Evolutionary conservation across 2,113 vertebrate species (phyloP).

Genomic region (Madoqua kirkii): DNA sequence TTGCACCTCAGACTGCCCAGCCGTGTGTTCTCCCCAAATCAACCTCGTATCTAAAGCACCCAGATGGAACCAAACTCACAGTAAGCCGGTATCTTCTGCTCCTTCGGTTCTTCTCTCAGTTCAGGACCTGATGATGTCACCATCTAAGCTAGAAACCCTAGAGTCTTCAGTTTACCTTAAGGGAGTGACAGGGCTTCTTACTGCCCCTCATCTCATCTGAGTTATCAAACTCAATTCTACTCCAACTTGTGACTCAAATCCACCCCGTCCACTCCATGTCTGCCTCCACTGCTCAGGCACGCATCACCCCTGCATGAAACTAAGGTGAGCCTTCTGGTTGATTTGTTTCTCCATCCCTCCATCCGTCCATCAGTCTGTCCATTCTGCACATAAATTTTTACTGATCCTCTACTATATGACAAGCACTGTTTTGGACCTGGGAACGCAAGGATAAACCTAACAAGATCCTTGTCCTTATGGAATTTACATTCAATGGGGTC

Average conservation of each 20-base stretch:
- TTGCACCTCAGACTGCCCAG: neutral
- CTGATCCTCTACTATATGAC: neutral
- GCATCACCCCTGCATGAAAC: neutral
- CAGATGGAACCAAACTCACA: neutral
- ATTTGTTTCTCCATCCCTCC: neutral
- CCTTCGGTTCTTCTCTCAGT: neutral
- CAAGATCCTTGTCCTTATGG: neutral
- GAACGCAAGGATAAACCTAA: neutral
- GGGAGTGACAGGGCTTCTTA: neutral
- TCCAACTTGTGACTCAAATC: neutral
- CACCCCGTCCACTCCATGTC: neutral
- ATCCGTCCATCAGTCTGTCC: neutral
- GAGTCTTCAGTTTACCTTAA: neutral
- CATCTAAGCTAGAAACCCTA: neutral
- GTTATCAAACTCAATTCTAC: neutral
- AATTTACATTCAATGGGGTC: neutral
- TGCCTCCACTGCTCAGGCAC: neutral
- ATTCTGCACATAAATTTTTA: neutral
- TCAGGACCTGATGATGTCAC: neutral
- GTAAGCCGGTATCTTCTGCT: neutral
- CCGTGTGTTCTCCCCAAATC: neutral
- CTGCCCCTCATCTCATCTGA: neutral
- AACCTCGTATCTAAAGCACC: neutral
- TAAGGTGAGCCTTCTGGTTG: neutral
- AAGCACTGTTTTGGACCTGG: neutral